Conservation (phyloP, 1,140 invertebrate genomes). For the Plodia interpunctella region DNA sequence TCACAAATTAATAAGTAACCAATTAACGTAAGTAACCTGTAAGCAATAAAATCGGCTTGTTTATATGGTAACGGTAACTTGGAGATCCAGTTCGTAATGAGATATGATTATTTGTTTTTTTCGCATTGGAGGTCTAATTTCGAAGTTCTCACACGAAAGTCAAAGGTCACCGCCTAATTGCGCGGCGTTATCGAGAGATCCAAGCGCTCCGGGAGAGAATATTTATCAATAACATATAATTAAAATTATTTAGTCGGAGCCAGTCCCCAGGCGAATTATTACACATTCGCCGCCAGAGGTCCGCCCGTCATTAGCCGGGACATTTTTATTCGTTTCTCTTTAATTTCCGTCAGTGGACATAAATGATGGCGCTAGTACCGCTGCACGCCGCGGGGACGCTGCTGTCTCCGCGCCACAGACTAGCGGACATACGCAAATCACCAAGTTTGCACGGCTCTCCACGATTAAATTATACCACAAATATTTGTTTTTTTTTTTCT, state of each 20-base stretch:
- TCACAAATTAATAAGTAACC: constrained; percentile 6
- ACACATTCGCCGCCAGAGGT: constrained; percentile 66
- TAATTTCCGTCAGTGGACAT: constrained; percentile 69
- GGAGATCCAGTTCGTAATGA: not conserved
- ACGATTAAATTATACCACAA: too few relatives aligned
- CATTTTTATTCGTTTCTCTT: constrained; percentile 71
- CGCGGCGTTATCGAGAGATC: constrained; percentile 62
- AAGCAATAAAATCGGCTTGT: not conserved
- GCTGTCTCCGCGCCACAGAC: constrained; percentile 16
- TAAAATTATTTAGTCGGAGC: constrained; percentile 69
- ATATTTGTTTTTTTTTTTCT: too few relatives aligned
- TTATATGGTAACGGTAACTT: not conserved
- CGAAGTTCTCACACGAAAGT: constrained; percentile 64
- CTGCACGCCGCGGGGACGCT: constrained; percentile 48
- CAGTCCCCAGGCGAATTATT: constrained; percentile 63
- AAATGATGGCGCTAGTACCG: constrained; percentile 60
- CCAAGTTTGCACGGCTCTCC: too few relatives aligned
- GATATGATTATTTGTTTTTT: constrained; percentile 9
- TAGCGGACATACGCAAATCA: constrained; percentile 6
- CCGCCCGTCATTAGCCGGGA: constrained; percentile 61
- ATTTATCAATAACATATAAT: constrained; percentile 75
- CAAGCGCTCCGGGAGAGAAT: constrained; percentile 54
- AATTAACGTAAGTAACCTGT: not conserved
- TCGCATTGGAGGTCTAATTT: constrained; percentile 43
- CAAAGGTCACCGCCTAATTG: constrained; percentile 70